phyloP scores from a whole-genome alignment of 1,140 invertebrate genomes.

The Zaprionus inermis region DNA sequence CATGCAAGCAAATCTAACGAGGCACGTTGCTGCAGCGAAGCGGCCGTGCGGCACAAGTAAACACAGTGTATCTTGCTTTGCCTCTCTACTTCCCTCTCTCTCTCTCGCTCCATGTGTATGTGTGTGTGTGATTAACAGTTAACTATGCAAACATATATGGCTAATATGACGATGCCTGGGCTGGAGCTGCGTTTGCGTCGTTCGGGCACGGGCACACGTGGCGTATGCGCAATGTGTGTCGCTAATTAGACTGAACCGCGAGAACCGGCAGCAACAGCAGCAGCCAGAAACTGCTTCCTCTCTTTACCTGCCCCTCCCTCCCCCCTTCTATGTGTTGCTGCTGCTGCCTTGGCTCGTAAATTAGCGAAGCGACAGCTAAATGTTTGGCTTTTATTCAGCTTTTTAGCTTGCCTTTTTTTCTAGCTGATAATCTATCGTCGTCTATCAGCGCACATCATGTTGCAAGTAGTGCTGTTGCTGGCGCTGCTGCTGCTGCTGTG shows the following conservation, averaged over 20 bases:
- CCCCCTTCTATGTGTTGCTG: background rate
- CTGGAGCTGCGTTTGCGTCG: background rate
- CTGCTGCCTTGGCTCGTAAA: conserved; percentile 39
- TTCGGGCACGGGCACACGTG: conserved; percentile 48
- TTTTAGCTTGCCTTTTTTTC: conserved; percentile 15
- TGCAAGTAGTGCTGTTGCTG: conserved; percentile 54
- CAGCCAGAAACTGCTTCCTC: background rate
- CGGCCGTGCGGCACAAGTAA: conserved; percentile 69
- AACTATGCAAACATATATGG: conserved; percentile 62
- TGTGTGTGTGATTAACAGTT: conserved; percentile 57
- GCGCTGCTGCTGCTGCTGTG: conserved; percentile 44
- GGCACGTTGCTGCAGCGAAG: conserved; percentile 62
- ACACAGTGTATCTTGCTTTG: conserved; percentile 32
- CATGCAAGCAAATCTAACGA: conserved; percentile 56
- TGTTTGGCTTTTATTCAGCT: conserved; percentile 36
- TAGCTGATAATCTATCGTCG: conserved; percentile 74
- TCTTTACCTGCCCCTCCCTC: background rate
- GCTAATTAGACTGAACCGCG: conserved; percentile 52
- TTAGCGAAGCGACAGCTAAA: conserved; percentile 42
- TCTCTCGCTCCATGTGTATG: conserved; percentile 14
- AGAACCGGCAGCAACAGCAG: conserved; percentile 11
- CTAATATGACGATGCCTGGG: conserved; percentile 31
- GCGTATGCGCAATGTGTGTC: conserved; percentile 65
- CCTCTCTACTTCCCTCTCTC: background rate
- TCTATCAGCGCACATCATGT: conserved; percentile 78